phyloP scores from a whole-genome alignment of 2,113 vertebrate genomes.

The Budorcas taxicolor region DNA sequence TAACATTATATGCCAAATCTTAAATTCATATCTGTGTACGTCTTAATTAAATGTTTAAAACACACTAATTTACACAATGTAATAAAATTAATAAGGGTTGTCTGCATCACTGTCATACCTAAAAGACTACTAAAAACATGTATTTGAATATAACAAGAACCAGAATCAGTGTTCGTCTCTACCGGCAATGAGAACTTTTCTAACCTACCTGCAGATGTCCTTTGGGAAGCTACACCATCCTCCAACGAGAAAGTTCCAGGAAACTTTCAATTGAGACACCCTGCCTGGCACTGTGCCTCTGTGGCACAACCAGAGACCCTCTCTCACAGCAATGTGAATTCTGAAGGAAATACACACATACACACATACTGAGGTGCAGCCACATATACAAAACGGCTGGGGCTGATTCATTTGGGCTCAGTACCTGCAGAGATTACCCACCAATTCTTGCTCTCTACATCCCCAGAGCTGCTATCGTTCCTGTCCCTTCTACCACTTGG shows the following conservation, averaged over 20 bases:
- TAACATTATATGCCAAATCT: background rate
- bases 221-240: background rate
- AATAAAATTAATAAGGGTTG: background rate
- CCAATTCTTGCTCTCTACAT: background rate
- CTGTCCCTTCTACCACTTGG: background rate
- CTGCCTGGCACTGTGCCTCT: background rate
- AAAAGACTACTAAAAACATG: background rate
- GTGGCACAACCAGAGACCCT: background rate
- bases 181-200: background rate
- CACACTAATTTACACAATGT: background rate
- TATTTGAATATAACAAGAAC: background rate
- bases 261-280: background rate
- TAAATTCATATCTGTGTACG: background rate
- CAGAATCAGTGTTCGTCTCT: background rate
- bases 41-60: background rate
- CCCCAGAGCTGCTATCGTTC: background rate
- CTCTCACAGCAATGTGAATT: background rate
- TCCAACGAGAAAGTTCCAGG: background rate
- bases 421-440: background rate
- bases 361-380: accelerated
- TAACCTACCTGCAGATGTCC: background rate
- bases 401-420: background rate
- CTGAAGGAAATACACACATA: background rate
- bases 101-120: background rate
- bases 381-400: background rate